These are phyloP conservation scores for Melanotaenia parkinsoni DNA, from an alignment of 2,797 vertebrate genomes.

Conservation along the genomic window DNA sequence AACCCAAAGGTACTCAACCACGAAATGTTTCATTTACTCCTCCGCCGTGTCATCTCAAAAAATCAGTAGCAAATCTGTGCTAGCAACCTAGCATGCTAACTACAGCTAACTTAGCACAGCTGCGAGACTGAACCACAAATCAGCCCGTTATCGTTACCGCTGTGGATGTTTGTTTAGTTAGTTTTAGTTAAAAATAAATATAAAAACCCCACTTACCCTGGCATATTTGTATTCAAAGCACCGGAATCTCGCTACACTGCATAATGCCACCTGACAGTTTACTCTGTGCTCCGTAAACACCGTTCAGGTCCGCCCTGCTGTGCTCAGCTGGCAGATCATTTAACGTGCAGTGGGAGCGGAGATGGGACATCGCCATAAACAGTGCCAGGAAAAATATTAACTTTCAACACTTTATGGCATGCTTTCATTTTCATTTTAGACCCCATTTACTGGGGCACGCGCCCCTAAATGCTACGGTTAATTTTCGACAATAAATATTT, in stretches of 20 bases:
- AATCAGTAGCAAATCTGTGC: conserved; percentile 44
- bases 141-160: not conserved
- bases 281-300: conserved; percentile 32
- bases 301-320: conserved; percentile 27
- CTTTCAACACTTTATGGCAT: not conserved
- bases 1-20: conserved; percentile 6
- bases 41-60: conserved; percentile 52
- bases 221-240: conserved; percentile 9
- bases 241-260: not conserved
- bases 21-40: conserved; percentile 52
- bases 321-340: conserved; percentile 41
- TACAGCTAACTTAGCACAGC: conserved; percentile 51
- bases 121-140: not conserved
- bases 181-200: not conserved
- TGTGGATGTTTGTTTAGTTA: not conserved
- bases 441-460: too few relatives aligned
- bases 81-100: conserved; percentile 62
- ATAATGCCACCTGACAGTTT: conserved; percentile 27
- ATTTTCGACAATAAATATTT: too few relatives aligned
- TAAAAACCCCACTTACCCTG: conserved; percentile 37
- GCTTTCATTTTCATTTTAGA: too few relatives aligned
- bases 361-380: conserved; percentile 14
- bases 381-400: not conserved
- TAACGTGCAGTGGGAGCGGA: not conserved
- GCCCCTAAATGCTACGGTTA: too few relatives aligned